These are phyloP conservation scores for Desoria tigrina DNA, from an alignment of 2,888 invertebrate genomes.

Conservation along the genomic window DNA sequence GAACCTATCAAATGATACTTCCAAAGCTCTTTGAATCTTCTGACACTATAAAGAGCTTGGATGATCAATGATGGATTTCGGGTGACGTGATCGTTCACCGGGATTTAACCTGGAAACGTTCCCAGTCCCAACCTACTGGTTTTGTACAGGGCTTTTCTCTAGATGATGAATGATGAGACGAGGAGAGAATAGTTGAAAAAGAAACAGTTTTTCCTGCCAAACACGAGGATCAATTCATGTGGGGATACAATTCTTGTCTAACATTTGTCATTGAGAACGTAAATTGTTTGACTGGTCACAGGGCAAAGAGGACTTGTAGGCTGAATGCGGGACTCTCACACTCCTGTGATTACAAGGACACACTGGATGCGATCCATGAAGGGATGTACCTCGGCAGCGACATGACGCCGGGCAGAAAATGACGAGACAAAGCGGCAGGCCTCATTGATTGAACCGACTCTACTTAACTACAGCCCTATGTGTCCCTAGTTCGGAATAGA, in stretches of 20 bases:
- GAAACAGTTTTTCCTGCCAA: no score
- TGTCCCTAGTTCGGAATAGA: no score
- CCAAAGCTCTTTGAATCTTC: no score
- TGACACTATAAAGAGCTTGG: no score
- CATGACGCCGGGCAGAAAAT: conserved; percentile 55
- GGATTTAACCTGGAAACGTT: no score
- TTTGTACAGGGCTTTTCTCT: neutral
- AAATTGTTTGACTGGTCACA: conserved; percentile 9
- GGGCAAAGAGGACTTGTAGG: conserved; percentile 56
- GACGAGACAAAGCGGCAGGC: conserved; percentile 26
- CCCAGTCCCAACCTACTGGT: no score
- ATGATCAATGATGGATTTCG: no score
- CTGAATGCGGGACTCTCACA: conserved; percentile 57
- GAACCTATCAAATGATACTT: no score
- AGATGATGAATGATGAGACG: conserved; percentile 1
- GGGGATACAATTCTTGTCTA: neutral
- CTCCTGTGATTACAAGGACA: conserved; percentile 57
- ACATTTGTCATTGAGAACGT: no score
- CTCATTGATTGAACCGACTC: neutral
- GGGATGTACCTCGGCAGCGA: conserved; percentile 55
- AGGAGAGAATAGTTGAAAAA: no score
- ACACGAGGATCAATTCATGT: neutral
- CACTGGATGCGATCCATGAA: conserved; percentile 55
- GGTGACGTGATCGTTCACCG: no score
- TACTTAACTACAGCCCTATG: no score